phyloP scores from a whole-genome alignment of 2,888 invertebrate genomes.

The Phalangium opilio region DNA sequence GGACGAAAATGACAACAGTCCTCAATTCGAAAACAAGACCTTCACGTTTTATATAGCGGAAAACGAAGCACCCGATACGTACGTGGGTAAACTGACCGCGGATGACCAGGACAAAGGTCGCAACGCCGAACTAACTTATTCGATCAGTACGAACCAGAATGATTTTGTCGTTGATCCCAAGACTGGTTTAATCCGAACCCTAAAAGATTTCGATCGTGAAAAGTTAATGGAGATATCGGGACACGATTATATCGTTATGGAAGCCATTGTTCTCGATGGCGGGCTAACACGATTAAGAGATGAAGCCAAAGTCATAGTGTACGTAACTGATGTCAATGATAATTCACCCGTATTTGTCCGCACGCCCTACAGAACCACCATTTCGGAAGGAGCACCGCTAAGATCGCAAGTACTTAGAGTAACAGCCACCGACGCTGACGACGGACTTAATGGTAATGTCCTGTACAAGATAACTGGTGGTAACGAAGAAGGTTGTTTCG shows the following conservation, averaged over 20 bases:
- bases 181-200: conserved; percentile 76
- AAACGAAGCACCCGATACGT: conserved; percentile 72
- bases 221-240: conserved; percentile 58
- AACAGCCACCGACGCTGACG: conserved; percentile 70
- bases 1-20: conserved; percentile 92
- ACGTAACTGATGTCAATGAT: conserved; percentile 79
- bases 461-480: conserved; percentile 68
- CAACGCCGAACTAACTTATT: conserved; percentile 77
- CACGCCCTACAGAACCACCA: conserved; percentile 69
- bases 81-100: conserved; percentile 80
- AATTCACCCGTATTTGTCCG: conserved; percentile 58
- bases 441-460: conserved; percentile 75
- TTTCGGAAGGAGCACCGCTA: conserved; percentile 67
- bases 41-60: conserved; percentile 80
- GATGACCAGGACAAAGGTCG: conserved; percentile 76
- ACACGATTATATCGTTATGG: conserved; percentile 61
- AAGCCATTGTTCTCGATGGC: conserved; percentile 74
- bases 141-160: conserved; percentile 41
- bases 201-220: conserved; percentile 77
- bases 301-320: conserved; percentile 72
- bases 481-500: conserved; percentile 60
- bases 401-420: conserved; percentile 72
- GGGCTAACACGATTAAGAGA: conserved; percentile 53
- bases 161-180: conserved; percentile 72
- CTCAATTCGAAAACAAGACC: conserved; percentile 74